phyloP scores from a whole-genome alignment of 2,888 invertebrate species.

The Trachelus iudaicus region DNA sequence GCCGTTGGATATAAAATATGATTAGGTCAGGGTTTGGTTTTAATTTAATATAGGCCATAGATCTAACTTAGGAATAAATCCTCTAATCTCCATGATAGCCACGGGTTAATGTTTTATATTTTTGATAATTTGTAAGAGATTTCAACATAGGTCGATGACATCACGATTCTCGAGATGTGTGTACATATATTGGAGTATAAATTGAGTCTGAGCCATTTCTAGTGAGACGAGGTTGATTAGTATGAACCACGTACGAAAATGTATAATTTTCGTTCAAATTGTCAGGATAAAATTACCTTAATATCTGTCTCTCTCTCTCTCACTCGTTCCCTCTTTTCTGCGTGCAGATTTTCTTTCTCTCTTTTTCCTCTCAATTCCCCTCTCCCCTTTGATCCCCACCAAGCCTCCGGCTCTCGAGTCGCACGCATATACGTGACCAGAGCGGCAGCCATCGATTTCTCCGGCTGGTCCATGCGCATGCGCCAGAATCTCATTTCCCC shows the following conservation, averaged over 20 bases:
- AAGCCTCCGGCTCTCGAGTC: not conserved
- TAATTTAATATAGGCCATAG: not conserved
- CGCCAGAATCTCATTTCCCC: constrained; percentile 26
- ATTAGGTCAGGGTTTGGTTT: not conserved
- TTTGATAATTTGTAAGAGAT: not conserved
- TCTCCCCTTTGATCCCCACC: not conserved
- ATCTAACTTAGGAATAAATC: not conserved
- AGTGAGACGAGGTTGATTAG: not conserved
- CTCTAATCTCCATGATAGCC: not conserved
- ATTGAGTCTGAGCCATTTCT: not conserved
- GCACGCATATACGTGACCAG: not conserved
- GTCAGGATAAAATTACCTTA: not conserved
- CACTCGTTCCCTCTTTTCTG: not conserved
- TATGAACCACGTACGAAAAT: not conserved
- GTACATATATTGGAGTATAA: not conserved
- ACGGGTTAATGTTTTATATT: not conserved
- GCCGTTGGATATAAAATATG: not conserved
- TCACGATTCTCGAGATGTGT: not conserved
- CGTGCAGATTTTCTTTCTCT: not conserved
- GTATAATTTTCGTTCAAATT: not conserved
- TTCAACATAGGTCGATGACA: not conserved
- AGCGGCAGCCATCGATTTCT: constrained; percentile 56
- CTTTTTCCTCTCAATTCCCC: not conserved
- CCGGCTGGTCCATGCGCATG: constrained; percentile 36
- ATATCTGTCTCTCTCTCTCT: not conserved